Evolutionary conservation across 2,113 vertebrate species (phyloP), one percentile per base, ranked within the genome.

Genomic region (Pachypanchax playfairii): DNA sequence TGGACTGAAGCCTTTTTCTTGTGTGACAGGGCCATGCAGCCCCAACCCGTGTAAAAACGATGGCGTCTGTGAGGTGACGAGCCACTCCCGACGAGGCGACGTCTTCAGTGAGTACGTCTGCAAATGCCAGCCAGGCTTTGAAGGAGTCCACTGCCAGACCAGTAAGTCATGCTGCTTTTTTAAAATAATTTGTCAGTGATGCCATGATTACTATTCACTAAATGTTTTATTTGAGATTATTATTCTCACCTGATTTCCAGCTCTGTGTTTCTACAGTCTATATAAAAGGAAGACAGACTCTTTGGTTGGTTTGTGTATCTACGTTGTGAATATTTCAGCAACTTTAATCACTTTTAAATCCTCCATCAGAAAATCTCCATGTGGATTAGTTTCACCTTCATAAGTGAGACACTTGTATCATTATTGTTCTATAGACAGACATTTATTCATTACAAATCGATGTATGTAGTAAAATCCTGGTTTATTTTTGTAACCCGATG

Each of bases 1-100:
- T n/a, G n/a, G n/a, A n/a, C n/a, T n/a, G n/a, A 36, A 39, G 18
- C 21, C 28, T 49, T 28, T 12, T 29, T 33, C 24, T 41, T 2
- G 4, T 36, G 5, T 24, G 5, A 14, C 66, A 98, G 96, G 94
- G 1, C 92, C 94, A 2, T 99, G 97, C 83, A 83, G 87, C 38
- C 94, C 94, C 8, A 97, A 96, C 85, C 96, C 97, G 1, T 99
- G 97, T 84, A 82, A 89, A 65, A 94, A 97, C 14, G 87, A 93
- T 0, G 96, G 76, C 0, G 48, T 86, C 9, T 99, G 97, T 60
- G 87, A 93, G 70, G 58, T 89, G 53, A 77, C 84, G 0, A 74
- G 85, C 0, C 83, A 76, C 0, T 50, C 73, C 0, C 89, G 91
- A 0, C 85, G 96, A 6, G 96, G 97, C 0, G 96, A 98, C 0